A percentile compares a stretch with the other conserved stretches of the same genome.
phyloP scores from a whole-genome alignment of 2,797 vertebrate species.

The Miichthys miiuy region DNA sequence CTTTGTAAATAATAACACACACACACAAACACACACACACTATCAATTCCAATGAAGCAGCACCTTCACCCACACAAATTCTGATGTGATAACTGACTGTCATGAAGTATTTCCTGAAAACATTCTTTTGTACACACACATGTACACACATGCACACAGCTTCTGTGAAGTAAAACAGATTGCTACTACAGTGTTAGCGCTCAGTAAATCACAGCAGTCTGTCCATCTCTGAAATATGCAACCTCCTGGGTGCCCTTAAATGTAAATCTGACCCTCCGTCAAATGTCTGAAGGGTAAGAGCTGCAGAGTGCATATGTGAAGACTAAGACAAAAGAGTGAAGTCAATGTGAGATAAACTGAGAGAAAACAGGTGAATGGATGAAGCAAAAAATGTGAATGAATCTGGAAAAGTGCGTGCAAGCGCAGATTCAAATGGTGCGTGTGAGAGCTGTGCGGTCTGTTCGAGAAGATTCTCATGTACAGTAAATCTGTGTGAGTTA shows the following conservation, averaged over 20 bases:
- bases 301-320: not conserved
- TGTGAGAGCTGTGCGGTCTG: not conserved
- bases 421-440: not conserved
- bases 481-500: not conserved
- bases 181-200: conserved; percentile 34
- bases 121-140: not conserved
- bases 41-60: conserved; percentile 2
- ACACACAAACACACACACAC: not conserved
- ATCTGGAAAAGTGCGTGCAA: not conserved
- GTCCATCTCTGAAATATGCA: conserved; percentile 83
- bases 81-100: conserved; percentile 1
- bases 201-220: conserved; percentile 52
- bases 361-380: not conserved
- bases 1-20: not conserved
- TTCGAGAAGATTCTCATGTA: not conserved
- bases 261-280: conserved; percentile 83
- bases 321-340: conserved; percentile 3
- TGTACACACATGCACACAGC: not conserved
- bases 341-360: not conserved
- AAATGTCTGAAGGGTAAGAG: conserved; percentile 45
- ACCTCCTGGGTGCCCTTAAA: conserved; percentile 86
- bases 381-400: conserved; percentile 1
- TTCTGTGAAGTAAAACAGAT: conserved; percentile 50
- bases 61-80: not conserved
- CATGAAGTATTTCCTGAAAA: conserved; percentile 18